Conservation (phyloP, 1,140 invertebrate genomes). For the Eurosta solidaginis region DNA sequence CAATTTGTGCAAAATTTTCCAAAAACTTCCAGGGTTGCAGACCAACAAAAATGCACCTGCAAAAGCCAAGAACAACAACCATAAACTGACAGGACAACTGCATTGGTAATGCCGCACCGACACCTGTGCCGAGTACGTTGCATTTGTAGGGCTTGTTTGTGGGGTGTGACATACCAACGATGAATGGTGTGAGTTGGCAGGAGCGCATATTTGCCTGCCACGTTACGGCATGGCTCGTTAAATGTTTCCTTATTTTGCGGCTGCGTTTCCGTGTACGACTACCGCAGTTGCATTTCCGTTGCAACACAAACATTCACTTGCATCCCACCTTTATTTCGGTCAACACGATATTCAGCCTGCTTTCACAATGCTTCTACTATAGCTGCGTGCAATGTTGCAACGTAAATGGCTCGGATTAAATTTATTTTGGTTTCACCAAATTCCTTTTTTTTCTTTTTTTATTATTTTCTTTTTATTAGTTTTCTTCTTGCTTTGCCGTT, state of each 20-base stretch:
- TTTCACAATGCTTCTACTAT: neutral
- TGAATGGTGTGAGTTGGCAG: neutral
- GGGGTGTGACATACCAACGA: neutral
- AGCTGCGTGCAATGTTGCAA: conserved; percentile 7
- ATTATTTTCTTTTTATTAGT: neutral
- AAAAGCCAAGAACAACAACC: neutral
- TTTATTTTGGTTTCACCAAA: conserved; percentile 25
- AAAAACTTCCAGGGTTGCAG: conserved; percentile 24
- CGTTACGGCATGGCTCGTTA: conserved; percentile 15
- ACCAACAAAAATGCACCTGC: conserved; percentile 18
- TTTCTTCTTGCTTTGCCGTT: neutral
- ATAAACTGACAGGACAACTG: neutral
- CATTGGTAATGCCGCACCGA: neutral
- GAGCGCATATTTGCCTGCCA: neutral
- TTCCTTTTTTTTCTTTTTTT: neutral
- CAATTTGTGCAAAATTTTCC: conserved; percentile 27
- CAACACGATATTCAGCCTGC: neutral
- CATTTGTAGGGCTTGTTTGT: neutral
- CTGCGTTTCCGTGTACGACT: conserved; percentile 26
- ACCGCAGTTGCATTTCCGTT: conserved; percentile 26
- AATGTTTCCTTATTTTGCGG: conserved; percentile 28
- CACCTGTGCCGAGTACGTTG: neutral
- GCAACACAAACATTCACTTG: neutral
- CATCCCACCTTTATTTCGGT: neutral
- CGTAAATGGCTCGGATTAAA: conserved; percentile 22